Evolutionary conservation across 2,797 vertebrate genomes (phyloP).

Genomic region (Botia almorhae): DNA sequence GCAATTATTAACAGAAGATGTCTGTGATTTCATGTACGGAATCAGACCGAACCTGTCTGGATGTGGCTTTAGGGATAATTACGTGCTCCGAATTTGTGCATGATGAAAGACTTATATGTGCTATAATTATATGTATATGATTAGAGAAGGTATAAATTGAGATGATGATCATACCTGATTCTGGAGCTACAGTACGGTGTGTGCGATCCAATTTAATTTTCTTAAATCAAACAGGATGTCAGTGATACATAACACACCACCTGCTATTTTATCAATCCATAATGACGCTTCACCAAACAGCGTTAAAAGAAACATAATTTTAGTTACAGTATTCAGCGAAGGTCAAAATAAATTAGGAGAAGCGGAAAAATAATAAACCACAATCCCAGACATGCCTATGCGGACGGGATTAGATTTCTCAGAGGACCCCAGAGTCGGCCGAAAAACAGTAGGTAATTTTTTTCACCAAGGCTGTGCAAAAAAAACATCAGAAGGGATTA

Average conservation of each 20-base stretch:
- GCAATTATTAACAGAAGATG: neutral
- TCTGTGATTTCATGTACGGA: neutral
- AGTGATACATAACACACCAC: neutral
- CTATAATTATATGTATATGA: neutral
- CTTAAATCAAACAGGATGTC: neutral
- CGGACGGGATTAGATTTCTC: neutral
- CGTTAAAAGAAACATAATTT: neutral
- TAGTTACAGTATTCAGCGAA: neutral
- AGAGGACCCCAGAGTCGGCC: neutral
- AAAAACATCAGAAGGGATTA: neutral
- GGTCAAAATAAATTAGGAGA: slow-evolving; percentile 1
- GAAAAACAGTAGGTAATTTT: neutral
- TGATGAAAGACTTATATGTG: neutral
- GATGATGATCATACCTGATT: neutral
- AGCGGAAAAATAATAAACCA: neutral
- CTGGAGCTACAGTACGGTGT: neutral
- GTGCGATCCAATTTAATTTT: neutral
- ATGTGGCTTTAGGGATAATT: neutral
- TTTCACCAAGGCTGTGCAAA: neutral
- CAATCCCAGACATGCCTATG: neutral
- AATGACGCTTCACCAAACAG: neutral
- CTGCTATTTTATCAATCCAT: neutral
- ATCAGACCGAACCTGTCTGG: neutral
- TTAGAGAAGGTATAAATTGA: neutral
- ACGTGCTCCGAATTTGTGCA: neutral